Conservation (phyloP, 2,797 vertebrate genomes). For the Tragelaphus oryx region DNA sequence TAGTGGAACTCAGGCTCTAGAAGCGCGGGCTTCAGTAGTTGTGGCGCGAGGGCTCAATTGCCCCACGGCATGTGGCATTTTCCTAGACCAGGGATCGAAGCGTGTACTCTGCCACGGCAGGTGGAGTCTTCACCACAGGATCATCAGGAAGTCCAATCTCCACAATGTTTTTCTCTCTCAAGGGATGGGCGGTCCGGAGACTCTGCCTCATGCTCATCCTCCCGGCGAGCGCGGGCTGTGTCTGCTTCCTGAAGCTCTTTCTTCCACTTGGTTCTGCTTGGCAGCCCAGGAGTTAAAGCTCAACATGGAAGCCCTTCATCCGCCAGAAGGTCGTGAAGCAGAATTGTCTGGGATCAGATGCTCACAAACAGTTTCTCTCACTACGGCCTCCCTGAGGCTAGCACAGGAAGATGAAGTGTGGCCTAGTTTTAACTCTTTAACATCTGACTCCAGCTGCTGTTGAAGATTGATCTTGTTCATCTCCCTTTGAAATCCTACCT, state of each 20-base stretch:
- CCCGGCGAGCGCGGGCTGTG: not conserved
- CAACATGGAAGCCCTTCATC: not conserved
- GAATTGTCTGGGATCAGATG: not conserved
- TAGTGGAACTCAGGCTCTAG: not conserved
- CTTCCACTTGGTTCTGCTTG: not conserved
- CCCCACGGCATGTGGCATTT: not conserved
- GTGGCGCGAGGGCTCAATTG: rapidly evolving
- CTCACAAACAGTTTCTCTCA: not conserved
- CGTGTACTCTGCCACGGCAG: not conserved
- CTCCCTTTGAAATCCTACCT: not conserved
- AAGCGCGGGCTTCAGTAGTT: not conserved
- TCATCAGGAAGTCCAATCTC: not conserved
- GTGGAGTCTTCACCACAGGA: not conserved
- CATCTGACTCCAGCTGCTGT: not conserved
- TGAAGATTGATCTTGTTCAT: not conserved
- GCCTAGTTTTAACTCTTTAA: constrained; percentile 5
- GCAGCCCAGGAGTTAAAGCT: not conserved
- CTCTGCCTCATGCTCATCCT: not conserved
- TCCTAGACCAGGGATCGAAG: not conserved
- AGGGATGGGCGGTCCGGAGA: rapidly evolving
- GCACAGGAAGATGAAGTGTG: not conserved
- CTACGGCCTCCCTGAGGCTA: constrained; percentile 27
- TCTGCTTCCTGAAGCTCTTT: not conserved
- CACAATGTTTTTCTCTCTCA: not conserved
- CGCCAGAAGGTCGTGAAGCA: not conserved